Base-by-base conservation (phyloP, 2,888 invertebrate species). In the Aquatica leii region DNA sequence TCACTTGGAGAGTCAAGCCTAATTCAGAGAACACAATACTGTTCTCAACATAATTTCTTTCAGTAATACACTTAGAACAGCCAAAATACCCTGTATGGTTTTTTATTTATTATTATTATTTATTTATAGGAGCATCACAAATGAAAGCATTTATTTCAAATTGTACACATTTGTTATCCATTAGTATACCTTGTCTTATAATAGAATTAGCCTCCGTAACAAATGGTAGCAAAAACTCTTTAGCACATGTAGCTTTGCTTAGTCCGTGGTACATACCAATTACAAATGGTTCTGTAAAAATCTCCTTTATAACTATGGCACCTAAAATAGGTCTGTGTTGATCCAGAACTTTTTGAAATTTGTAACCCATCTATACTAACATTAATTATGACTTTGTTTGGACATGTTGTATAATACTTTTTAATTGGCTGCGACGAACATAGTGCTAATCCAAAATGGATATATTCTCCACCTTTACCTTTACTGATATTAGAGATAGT, bases 301-400 rank as follows among this genome's bases (percentile, higher is more conserved):
- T 31, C 31, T 31, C 31, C 31, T 31, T 31, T 31, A 9, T 31
- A 31, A 31, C 31, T 31, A 31, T n/a, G 31, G 41, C 31, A 37
- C 34, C 55, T 24, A 64, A 48, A 40, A 64, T 64, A n/a, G 63
- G 59, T 54, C 59, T 59, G 20, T 59, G 34, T 31, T 31, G 54
- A 37, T 40, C 35, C 49, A 9, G 63, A 64, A 43, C 59, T 59
- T 35, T 54, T 50, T 17, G 63, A 37, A 37, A 64, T 37, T 34
- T 59, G 54, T 50, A 64, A 31, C 31, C 31, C 31, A 31, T 31
- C 31, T 31, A 31, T 31, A 31, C 9, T 31, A 31, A 31, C 31
- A 31, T 31, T 31, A 31, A 31, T 31, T 31, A 12, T n/a, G n/a
- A 31, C 31, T 31, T 31, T 31, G 31, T 17, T 48, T 31, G 31